Percentiles rank a stretch among this genome's conserved stretches.
Evolutionary conservation across 2,113 vertebrate genomes (phyloP).

Genomic region (Salminus brasiliensis): DNA sequence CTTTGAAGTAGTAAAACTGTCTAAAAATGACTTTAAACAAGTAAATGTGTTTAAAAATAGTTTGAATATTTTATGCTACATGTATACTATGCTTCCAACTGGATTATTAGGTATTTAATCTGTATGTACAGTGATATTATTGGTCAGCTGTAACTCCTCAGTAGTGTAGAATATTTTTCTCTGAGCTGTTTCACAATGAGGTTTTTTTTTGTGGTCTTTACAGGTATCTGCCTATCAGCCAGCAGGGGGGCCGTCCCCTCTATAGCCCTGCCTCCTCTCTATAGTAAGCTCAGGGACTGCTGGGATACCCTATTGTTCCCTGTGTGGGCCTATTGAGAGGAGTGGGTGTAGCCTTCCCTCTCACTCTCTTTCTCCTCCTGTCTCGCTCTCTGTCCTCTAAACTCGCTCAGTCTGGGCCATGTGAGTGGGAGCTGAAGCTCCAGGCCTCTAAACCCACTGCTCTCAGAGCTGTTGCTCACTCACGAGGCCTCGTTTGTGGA

Average conservation of each 20-base stretch:
- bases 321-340: slow-evolving; percentile 65
- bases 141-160: too few relatives aligned
- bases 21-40: too few relatives aligned
- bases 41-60: too few relatives aligned
- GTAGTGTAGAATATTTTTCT: background rate
- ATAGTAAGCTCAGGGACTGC: slow-evolving; percentile 60
- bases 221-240: slow-evolving; percentile 57
- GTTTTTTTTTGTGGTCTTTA: slow-evolving; percentile 59
- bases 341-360: slow-evolving; percentile 65
- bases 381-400: slow-evolving; percentile 64
- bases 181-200: background rate
- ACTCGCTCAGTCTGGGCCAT: slow-evolving; percentile 67
- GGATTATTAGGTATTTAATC: too few relatives aligned
- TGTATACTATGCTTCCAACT: too few relatives aligned
- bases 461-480: slow-evolving; percentile 42
- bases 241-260: slow-evolving; percentile 29
- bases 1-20: too few relatives aligned
- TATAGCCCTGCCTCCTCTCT: slow-evolving; percentile 52
- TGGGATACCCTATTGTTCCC: slow-evolving; percentile 77
- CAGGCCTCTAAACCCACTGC: slow-evolving; percentile 37
- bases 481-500: slow-evolving; percentile 47
- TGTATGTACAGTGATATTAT: too few relatives aligned
- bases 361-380: slow-evolving; percentile 70
- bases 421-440: slow-evolving; percentile 61
- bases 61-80: too few relatives aligned